Conservation (phyloP, 64 coral and sea anemone species). For the Pocillopora verrucosa region DNA sequence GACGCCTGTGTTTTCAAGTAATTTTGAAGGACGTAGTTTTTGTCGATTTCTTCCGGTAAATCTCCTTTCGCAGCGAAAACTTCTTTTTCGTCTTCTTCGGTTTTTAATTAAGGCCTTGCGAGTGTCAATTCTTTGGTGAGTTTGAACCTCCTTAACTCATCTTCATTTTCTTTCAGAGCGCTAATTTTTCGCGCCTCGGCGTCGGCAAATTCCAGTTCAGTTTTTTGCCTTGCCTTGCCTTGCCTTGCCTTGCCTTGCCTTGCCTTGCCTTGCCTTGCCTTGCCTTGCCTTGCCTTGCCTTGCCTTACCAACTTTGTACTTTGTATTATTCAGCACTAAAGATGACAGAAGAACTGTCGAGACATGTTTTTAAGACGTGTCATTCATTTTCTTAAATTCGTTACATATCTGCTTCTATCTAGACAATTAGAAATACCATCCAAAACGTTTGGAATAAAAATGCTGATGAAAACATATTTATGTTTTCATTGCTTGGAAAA, state of each 20-base stretch:
- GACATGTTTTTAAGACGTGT: too few relatives aligned
- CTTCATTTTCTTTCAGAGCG: neutral
- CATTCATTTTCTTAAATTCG: too few relatives aligned
- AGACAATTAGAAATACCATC: too few relatives aligned
- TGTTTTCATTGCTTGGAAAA: too few relatives aligned
- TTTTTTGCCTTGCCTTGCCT: constrained; percentile 18
- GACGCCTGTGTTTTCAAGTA: constrained; percentile 12
- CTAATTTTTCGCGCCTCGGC: constrained; percentile 9
- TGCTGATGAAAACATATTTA: too few relatives aligned
- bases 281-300: too few relatives aligned
- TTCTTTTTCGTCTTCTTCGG: neutral
- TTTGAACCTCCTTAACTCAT: constrained; percentile 14
- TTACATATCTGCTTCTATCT: too few relatives aligned
- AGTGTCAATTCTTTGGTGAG: constrained; percentile 10
- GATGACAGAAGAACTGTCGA: too few relatives aligned
- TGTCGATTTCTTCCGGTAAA: constrained; percentile 20
- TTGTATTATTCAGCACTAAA: constrained; percentile 42
- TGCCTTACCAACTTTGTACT: too few relatives aligned
- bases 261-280: too few relatives aligned
- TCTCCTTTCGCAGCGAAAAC: neutral
- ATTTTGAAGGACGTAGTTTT: constrained; percentile 21
- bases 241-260: too few relatives aligned
- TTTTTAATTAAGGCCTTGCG: neutral
- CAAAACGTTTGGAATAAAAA: too few relatives aligned
- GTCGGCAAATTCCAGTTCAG: constrained; percentile 21